phyloP scores from a whole-genome alignment of 2,797 vertebrate genomes.

The Clamator glandarius region DNA sequence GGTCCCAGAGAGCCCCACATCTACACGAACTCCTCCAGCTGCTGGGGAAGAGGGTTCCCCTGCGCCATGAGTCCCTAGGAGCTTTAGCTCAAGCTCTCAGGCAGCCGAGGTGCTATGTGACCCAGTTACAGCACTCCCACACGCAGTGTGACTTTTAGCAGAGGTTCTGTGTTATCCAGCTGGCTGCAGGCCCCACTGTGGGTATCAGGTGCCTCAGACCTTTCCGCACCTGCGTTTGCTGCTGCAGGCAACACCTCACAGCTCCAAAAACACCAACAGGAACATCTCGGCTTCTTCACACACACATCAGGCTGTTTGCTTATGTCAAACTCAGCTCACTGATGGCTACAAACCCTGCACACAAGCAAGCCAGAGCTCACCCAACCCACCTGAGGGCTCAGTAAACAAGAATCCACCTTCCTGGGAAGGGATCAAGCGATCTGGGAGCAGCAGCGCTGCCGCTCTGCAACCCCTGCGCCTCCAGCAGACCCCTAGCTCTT shows the following conservation, averaged over 20 bases:
- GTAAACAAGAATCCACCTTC: not conserved
- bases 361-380: not conserved
- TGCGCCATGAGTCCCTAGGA: not conserved
- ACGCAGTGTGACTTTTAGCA: not conserved
- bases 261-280: not conserved
- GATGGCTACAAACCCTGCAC: not conserved
- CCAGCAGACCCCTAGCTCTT: not conserved
- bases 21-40: not conserved
- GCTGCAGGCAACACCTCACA: not conserved
- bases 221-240: not conserved
- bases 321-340: not conserved
- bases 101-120: not conserved
- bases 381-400: not conserved
- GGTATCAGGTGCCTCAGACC: not conserved
- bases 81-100: not conserved
- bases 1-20: not conserved
- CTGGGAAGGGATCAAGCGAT: not conserved
- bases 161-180: not conserved
- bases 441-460: not conserved
- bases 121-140: not conserved
- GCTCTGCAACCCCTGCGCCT: no score
- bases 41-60: not conserved
- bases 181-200: accelerated
- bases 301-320: accelerated
- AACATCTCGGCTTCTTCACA: not conserved